A percentile compares a stretch with the other conserved stretches of the same genome.
Conservation (phyloP, 2,888 invertebrate species). For the Scaeva pyrastri region DNA sequence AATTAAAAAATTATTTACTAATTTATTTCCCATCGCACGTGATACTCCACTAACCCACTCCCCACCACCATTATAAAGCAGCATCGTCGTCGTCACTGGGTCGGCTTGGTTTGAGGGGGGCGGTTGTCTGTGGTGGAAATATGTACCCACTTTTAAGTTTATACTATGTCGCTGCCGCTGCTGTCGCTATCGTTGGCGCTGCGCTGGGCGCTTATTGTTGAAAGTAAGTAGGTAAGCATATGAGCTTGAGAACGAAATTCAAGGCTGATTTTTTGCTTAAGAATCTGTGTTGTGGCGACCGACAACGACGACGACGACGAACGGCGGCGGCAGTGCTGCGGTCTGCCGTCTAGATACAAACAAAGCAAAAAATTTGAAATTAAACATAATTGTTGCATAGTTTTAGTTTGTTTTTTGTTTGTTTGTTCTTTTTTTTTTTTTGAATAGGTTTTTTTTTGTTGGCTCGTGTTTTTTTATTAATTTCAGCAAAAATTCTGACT, state of each 20-base stretch:
- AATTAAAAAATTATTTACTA: conserved; percentile 17
- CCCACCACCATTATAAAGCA: conserved; percentile 19
- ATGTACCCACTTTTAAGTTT: too few relatives aligned
- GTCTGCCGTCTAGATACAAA: conserved; percentile 10
- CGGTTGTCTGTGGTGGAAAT: too few relatives aligned
- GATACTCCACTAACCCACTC: conserved; percentile 70
- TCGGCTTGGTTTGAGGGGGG: too few relatives aligned
- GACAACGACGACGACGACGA: too few relatives aligned
- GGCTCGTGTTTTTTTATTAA: conserved; percentile 16
- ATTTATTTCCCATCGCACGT: conserved; percentile 64
- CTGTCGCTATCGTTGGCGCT: not conserved
- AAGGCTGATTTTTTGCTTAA: conserved; percentile 21
- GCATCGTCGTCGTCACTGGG: conserved; percentile 7
- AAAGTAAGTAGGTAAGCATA: not conserved
- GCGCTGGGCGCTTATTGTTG: conserved; percentile 4
- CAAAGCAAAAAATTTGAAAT: not conserved
- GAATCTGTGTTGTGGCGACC: not conserved
- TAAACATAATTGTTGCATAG: conserved; percentile 40
- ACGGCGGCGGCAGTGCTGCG: not conserved
- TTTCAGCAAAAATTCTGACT: conserved; percentile 25
- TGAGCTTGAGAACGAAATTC: conserved; percentile 14
- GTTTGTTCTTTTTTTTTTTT: not conserved
- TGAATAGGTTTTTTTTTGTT: conserved; percentile 16
- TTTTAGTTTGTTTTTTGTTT: not conserved
- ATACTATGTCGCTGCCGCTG: not conserved